phyloP scores from a whole-genome alignment of 2,888 invertebrate genomes.

The Cetonia aurata region DNA sequence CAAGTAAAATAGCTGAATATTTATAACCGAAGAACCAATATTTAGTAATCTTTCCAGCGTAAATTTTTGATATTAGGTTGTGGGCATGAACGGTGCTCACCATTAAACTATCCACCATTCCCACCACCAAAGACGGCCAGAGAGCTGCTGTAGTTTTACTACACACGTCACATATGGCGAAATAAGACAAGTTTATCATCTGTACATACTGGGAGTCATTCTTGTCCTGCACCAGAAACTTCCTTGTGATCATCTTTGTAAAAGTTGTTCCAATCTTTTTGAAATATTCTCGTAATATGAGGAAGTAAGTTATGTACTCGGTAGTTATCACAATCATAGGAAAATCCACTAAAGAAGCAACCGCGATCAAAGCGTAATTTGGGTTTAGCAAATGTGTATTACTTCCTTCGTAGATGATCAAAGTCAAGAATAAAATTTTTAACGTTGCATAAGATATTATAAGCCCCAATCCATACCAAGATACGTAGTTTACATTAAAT shows the following conservation, averaged over 20 bases:
- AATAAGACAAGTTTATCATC: constrained; percentile 18
- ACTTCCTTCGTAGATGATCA: neutral
- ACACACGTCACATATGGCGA: constrained; percentile 17
- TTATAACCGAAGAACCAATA: constrained; percentile 29
- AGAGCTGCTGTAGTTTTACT: constrained; percentile 4
- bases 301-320: constrained; percentile 13
- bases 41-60: constrained; percentile 31
- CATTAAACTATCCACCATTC: neutral
- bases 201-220: constrained; percentile 12
- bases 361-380: neutral
- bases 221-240: constrained; percentile 1
- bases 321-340: neutral
- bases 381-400: neutral
- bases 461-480: neutral
- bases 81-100: constrained; percentile 32
- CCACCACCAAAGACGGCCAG: neutral
- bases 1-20: constrained; percentile 15
- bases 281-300: constrained; percentile 30
- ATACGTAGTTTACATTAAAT: constrained; percentile 3
- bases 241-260: constrained; percentile 11
- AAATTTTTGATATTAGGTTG: constrained; percentile 36
- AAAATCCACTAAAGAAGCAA: neutral
- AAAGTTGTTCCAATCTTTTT: constrained; percentile 18
- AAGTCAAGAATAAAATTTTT: neutral
- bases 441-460: neutral